Conservation (phyloP, 2,888 invertebrate species). For the Lasioglossum vierecki region DNA sequence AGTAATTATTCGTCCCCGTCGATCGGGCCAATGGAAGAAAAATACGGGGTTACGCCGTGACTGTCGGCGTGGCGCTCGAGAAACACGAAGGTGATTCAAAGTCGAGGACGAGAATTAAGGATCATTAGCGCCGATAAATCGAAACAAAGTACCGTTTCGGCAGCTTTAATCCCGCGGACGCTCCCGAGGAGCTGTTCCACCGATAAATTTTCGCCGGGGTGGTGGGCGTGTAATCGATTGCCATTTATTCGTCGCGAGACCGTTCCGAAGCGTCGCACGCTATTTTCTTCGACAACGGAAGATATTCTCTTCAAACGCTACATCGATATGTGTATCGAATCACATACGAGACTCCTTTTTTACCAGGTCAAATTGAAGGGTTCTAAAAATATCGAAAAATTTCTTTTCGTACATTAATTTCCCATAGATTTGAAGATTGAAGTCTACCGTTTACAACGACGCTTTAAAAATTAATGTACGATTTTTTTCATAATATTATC, state of each 20-base stretch:
- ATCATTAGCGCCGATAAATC: constrained; percentile 65
- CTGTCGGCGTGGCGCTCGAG: constrained; percentile 14
- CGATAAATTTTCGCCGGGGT: constrained; percentile 45
- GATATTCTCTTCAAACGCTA: not conserved
- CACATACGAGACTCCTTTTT: not conserved
- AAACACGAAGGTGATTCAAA: constrained; percentile 21
- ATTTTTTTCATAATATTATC: no score
- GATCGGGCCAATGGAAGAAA: constrained; percentile 20
- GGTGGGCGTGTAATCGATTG: constrained; percentile 47
- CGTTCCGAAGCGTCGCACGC: not conserved
- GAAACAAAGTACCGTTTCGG: constrained; percentile 55
- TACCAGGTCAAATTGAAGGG: no score
- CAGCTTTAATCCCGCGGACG: constrained; percentile 39
- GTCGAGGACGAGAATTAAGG: constrained; percentile 57
- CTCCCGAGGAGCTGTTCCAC: constrained; percentile 20
- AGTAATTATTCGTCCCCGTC: constrained; percentile 10
- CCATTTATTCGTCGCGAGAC: constrained; percentile 1
- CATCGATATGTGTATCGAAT: not conserved
- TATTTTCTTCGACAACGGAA: not conserved
- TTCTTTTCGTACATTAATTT: no score
- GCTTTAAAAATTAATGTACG: no score
- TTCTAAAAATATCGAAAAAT: no score
- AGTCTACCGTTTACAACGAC: no score
- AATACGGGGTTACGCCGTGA: constrained; percentile 3
- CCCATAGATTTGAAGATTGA: no score